Evolutionary conservation across 1,140 invertebrate genomes (phyloP), one percentile per base, ranked within the genome.

Genomic region (Drosophila ohnishii): DNA sequence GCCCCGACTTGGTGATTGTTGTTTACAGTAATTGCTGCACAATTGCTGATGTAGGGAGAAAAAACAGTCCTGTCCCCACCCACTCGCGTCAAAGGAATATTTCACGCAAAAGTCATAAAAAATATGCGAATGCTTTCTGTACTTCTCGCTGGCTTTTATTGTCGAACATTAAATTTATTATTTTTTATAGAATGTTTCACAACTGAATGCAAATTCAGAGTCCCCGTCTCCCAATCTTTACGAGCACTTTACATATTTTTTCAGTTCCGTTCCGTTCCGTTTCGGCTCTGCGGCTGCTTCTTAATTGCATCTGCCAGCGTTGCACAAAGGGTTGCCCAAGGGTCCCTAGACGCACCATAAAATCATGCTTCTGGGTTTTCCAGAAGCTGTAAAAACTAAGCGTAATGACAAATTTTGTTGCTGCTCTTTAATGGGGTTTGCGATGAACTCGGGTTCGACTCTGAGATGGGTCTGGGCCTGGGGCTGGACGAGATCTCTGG

Each of bases 161-260:
- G 83, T 80, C 80, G 75, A 87, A 79, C 83, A 88, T 83, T 80
- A 87, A 87, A 87, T 87, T 77, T 87, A 88, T 87, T 87, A 87
- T 87, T 87, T 86, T 87, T 87, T 87, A 88, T 87, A 88, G 79
- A 87, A 88, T 87, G 83, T 88, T 87, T 84, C 83, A 87, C 83
- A 88, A 87, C 79, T 88, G 83, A 87, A 87, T 87, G 83, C 83
- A 87, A 87, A 87, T 88, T 86, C 71, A 34, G 35, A 48, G 75
- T 62, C 34, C 59, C 48, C 40, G 2, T 42, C 45, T 62, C 6
- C 34, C 48, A n/a, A 45, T 28, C 44, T 40, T 72, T 42, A 64
- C 60, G 61, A 66, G 62, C 62, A 66, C 48, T 75, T 66, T 58
- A 56, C 57, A 55, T 66, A 19, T 86, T 81, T 86, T 81, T 78